phyloP scores from a whole-genome alignment of 2,797 vertebrate genomes.

The Acrocephalus scirpaceus region DNA sequence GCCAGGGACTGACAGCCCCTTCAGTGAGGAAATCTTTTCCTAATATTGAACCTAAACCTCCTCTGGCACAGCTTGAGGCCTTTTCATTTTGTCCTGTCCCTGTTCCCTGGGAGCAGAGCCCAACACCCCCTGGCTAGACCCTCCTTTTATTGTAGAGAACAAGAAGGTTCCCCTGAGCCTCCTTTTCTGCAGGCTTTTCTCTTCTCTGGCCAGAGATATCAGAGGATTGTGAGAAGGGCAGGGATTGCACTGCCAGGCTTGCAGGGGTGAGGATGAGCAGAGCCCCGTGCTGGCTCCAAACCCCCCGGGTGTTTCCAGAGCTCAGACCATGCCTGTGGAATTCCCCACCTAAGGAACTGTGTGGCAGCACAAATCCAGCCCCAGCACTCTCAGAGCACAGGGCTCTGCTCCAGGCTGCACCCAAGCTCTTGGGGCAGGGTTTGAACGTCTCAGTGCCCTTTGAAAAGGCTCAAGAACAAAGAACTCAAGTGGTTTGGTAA shows the following conservation, averaged over 20 bases:
- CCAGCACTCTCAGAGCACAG: neutral
- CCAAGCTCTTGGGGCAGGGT: neutral
- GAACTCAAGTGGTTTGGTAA: neutral
- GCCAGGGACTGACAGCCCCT: neutral
- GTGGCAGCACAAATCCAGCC: neutral
- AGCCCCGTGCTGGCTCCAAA: neutral
- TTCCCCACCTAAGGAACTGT: neutral
- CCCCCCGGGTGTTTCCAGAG: neutral
- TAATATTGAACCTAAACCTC: neutral
- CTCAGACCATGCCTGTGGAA: neutral
- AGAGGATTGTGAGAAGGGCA: neutral
- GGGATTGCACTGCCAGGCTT: neutral
- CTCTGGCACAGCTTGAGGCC: neutral
- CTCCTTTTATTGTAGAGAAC: neutral
- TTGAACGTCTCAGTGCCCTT: neutral
- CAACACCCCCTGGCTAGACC: fast-evolving
- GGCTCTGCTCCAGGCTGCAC: neutral
- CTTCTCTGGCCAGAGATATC: neutral
- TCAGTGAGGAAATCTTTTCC: neutral
- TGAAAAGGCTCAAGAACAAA: neutral
- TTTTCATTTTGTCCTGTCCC: neutral
- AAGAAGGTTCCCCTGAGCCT: neutral
- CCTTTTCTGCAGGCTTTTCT: neutral
- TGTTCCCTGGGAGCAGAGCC: neutral
- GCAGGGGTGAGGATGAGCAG: neutral